Evolutionary conservation across 2,888 invertebrate genomes (phyloP).

Genomic region (Stegana nigrithorax): DNA sequence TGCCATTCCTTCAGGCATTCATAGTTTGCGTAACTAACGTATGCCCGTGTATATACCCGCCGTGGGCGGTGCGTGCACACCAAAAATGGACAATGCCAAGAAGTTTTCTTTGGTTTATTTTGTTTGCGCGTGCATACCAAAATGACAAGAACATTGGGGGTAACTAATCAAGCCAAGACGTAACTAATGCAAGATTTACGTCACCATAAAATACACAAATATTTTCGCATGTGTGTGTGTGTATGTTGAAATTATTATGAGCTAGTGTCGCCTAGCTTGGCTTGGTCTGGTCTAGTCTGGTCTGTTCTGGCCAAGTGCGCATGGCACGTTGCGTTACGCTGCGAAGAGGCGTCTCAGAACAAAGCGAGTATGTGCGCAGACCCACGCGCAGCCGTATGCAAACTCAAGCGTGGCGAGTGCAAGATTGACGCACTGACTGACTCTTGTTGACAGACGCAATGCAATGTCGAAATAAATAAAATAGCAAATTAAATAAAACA

Average conservation of each 20-base stretch:
- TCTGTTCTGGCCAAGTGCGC: background rate
- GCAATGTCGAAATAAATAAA: too few relatives aligned
- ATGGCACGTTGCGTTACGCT: background rate
- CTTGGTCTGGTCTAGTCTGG: background rate
- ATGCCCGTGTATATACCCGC: too few relatives aligned
- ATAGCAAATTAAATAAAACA: too few relatives aligned
- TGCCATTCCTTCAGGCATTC: too few relatives aligned
- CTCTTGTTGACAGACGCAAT: too few relatives aligned
- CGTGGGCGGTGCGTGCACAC: conserved; percentile 39
- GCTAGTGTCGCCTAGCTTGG: conserved; percentile 8
- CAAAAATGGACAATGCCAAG: conserved; percentile 42
- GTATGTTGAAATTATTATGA: conserved; percentile 29
- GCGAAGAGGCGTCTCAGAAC: conserved; percentile 54
- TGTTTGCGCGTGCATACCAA: too few relatives aligned
- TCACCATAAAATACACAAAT: conserved; percentile 25
- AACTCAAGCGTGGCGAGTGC: background rate
- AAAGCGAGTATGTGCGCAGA: conserved; percentile 30
- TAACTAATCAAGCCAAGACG: conserved; percentile 28
- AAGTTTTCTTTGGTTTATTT: too few relatives aligned
- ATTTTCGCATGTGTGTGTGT: too few relatives aligned
- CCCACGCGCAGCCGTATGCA: background rate
- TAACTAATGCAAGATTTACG: conserved; percentile 19
- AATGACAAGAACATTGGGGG: conserved; percentile 24
- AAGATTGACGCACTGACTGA: too few relatives aligned
- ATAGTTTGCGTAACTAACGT: too few relatives aligned